Conservation (phyloP, 2,113 vertebrate genomes). For the Vulpes ferrilata region DNA sequence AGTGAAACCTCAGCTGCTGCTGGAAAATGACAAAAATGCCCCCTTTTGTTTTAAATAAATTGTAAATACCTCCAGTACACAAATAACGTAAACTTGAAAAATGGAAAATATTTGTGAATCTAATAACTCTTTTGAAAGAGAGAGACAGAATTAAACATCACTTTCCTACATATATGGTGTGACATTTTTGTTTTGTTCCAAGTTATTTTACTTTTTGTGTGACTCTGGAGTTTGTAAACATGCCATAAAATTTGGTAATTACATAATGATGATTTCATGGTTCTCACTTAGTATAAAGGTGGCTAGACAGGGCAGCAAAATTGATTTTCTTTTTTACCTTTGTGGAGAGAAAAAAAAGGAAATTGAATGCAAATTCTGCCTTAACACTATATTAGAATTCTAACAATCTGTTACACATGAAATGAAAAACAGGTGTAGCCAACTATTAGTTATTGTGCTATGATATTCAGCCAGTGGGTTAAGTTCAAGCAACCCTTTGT, state of each 20-base stretch:
- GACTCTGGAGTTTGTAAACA: slow-evolving; percentile 73
- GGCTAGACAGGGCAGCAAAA: slow-evolving; percentile 66
- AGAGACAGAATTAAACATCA: slow-evolving; percentile 45
- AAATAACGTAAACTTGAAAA: slow-evolving; percentile 46
- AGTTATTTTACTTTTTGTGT: slow-evolving; percentile 57
- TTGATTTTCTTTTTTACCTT: slow-evolving; percentile 71
- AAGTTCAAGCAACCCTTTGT: background rate
- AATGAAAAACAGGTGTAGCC: background rate
- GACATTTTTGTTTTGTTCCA: slow-evolving; percentile 69
- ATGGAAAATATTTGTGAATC: slow-evolving; percentile 22
- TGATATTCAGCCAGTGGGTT: background rate
- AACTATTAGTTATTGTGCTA: background rate
- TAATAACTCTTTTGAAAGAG: slow-evolving; percentile 37
- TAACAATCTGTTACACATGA: slow-evolving; percentile 26
- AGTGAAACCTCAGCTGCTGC: slow-evolving; percentile 4
- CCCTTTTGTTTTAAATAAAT: slow-evolving; percentile 56
- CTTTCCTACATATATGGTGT: slow-evolving; percentile 14
- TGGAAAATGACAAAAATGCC: slow-evolving; percentile 42
- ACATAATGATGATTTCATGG: slow-evolving; percentile 75
- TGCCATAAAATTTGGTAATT: slow-evolving; percentile 66
- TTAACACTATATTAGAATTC: slow-evolving; percentile 58
- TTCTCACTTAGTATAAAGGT: slow-evolving; percentile 34
- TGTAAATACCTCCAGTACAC: background rate
- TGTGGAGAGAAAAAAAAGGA: slow-evolving; percentile 66
- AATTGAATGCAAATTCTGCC: slow-evolving; percentile 65